phyloP scores from a whole-genome alignment of 2,797 vertebrate genomes.

The Serranus cabrilla region DNA sequence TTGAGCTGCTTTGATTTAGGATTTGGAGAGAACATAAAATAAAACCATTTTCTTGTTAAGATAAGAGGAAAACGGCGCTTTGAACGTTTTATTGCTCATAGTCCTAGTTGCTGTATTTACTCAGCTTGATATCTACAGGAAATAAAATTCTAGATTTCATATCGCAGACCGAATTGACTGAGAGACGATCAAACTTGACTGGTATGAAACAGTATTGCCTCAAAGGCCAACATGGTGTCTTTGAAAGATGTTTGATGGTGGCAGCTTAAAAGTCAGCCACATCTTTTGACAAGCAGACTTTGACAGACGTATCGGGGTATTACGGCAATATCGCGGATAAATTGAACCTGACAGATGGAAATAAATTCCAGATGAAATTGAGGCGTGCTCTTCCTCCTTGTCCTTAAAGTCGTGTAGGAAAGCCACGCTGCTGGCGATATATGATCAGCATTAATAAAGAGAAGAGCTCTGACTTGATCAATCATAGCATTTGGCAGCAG shows the following conservation, averaged over 20 bases:
- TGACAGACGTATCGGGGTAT: constrained; percentile 57
- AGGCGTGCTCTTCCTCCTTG: constrained; percentile 60
- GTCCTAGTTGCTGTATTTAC: constrained; percentile 35
- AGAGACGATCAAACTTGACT: constrained; percentile 48
- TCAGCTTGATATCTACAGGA: constrained; percentile 27
- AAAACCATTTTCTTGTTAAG: constrained; percentile 40
- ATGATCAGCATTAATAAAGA: constrained; percentile 76
- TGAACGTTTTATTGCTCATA: constrained; percentile 39
- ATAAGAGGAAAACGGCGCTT: constrained; percentile 35
- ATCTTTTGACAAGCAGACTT: constrained; percentile 52
- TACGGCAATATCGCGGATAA: constrained; percentile 17
- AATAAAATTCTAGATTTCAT: constrained; percentile 34
- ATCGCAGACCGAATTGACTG: constrained; percentile 10
- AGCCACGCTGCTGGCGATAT: constrained; percentile 45
- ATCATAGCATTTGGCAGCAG: constrained; percentile 68
- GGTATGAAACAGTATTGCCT: constrained; percentile 35
- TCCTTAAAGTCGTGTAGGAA: constrained; percentile 60
- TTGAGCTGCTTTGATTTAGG: constrained; percentile 46
- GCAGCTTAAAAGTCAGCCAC: constrained; percentile 48
- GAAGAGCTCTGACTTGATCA: constrained; percentile 73
- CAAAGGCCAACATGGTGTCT: constrained; percentile 60
- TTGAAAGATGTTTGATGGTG: constrained; percentile 61
- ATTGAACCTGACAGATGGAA: constrained; percentile 64
- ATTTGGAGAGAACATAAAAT: constrained; percentile 47
- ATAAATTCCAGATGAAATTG: constrained; percentile 60